A percentile compares a stretch with the other conserved stretches of the same genome.
Evolutionary conservation across 2,797 vertebrate genomes (phyloP).

Genomic region (Alectoris magna): DNA sequence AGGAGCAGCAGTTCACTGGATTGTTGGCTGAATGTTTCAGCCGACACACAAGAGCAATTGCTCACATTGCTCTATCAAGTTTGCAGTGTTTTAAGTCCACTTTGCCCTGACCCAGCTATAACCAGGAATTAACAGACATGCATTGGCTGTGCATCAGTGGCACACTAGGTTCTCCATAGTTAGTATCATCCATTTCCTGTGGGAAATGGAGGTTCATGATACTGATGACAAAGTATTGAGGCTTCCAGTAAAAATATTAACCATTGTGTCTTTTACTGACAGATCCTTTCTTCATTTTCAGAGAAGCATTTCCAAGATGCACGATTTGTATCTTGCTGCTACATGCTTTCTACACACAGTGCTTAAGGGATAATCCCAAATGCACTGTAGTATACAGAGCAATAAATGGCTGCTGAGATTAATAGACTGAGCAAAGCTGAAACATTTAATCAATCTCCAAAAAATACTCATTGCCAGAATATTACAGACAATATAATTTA

Average conservation of each 20-base stretch:
- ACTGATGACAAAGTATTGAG: constrained; percentile 1
- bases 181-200: background rate
- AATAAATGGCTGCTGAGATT: constrained; percentile 72
- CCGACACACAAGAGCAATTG: background rate
- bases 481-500: constrained; percentile 38
- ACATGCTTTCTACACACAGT: constrained; percentile 65
- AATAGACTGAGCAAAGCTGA: constrained; percentile 64
- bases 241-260: background rate
- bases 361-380: constrained; percentile 71
- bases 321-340: constrained; percentile 57
- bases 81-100: background rate
- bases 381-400: constrained; percentile 50
- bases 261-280: background rate
- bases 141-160: background rate
- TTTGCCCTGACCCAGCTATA: background rate
- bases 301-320: constrained; percentile 37
- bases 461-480: constrained; percentile 50
- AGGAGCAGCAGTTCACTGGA: background rate
- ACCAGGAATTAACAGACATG: background rate
- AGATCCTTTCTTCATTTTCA: constrained; percentile 52
- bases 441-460: constrained; percentile 66
- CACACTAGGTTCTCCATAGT: background rate
- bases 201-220: background rate
- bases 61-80: background rate
- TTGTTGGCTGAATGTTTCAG: background rate